Percentiles rank a stretch among this genome's conserved stretches.
Conservation (phyloP, 2,888 invertebrate species). For the Acanthacorydalis orientalis region DNA sequence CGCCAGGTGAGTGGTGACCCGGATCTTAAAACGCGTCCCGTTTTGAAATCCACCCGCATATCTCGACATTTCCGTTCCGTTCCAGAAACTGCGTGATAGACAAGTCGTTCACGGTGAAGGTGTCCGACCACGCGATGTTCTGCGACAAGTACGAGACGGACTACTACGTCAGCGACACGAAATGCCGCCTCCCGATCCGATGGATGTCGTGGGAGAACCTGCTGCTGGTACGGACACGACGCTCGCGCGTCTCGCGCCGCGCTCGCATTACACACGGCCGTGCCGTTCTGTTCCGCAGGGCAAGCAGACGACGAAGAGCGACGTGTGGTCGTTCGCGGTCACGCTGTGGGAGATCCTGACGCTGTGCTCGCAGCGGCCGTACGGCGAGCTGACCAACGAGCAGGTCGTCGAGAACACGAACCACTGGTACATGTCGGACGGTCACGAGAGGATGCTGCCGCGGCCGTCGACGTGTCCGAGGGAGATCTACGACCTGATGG, state of each 20-base stretch:
- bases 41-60: too few relatives aligned
- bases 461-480: slow-evolving; percentile 63
- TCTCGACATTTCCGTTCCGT: slow-evolving; percentile 11
- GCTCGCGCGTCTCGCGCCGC: too few relatives aligned
- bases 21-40: background rate
- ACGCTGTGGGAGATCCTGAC: slow-evolving; percentile 81
- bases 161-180: slow-evolving; percentile 72
- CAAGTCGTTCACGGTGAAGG: slow-evolving; percentile 59
- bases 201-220: slow-evolving; percentile 93
- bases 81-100: slow-evolving; percentile 74
- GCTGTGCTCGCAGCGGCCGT: slow-evolving; percentile 63
- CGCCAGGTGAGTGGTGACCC: slow-evolving; percentile 47
- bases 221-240: slow-evolving; percentile 47
- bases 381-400: slow-evolving; percentile 64
- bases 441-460: slow-evolving; percentile 35
- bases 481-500: slow-evolving; percentile 82
- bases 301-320: slow-evolving; percentile 71
- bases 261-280: too few relatives aligned
- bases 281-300: too few relatives aligned
- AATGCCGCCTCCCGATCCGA: slow-evolving; percentile 65
- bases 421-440: slow-evolving; percentile 32
- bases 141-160: slow-evolving; percentile 62
- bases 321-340: slow-evolving; percentile 84
- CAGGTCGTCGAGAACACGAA: slow-evolving; percentile 49
- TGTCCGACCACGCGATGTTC: slow-evolving; percentile 76